These are phyloP conservation scores for Ceratothoa steindachneri DNA, from an alignment of 2,888 invertebrate genomes.

Conservation along the genomic window DNA sequence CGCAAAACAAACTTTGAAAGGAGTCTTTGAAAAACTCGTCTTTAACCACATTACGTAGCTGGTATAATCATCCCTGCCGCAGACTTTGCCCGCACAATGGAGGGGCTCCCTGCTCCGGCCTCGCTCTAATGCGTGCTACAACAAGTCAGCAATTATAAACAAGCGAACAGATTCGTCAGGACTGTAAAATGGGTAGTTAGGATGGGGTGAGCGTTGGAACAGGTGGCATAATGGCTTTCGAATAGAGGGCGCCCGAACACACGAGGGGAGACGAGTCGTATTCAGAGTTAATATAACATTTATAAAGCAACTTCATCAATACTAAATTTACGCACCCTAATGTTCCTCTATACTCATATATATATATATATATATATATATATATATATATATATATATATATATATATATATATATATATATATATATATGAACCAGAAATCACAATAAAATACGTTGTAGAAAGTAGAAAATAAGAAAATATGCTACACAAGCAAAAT, in stretches of 20 bases:
- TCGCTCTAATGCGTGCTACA: slow-evolving; percentile 8
- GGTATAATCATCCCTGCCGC: slow-evolving; percentile 3
- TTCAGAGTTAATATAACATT: not conserved
- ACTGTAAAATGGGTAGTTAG: slow-evolving; percentile 13
- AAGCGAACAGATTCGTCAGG: slow-evolving; percentile 10
- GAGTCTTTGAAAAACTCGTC: not conserved
- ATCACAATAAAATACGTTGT: too few species aligned
- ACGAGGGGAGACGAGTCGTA: not conserved
- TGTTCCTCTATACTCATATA: too few species aligned
- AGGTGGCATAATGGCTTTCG: slow-evolving; percentile 12
- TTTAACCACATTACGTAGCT: slow-evolving; percentile 1
- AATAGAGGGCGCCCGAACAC: not conserved
- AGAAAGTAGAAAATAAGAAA: too few species aligned
- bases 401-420: slow-evolving; percentile 18
- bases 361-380: slow-evolving; percentile 2
- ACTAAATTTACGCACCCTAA: not conserved
- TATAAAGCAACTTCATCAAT: not conserved
- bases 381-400: slow-evolving; percentile 18
- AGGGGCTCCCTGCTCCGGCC: not conserved
- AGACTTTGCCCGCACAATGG: not conserved
- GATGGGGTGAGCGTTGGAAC: not conserved
- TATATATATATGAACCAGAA: slow-evolving; percentile 5
- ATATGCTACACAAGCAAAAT: too few species aligned
- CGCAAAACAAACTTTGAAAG: slow-evolving; percentile 5
- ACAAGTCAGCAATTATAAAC: slow-evolving; percentile 11